These are phyloP conservation scores for Synergus gifuensis DNA, from an alignment of 2,888 invertebrate genomes.

Conservation along the genomic window DNA sequence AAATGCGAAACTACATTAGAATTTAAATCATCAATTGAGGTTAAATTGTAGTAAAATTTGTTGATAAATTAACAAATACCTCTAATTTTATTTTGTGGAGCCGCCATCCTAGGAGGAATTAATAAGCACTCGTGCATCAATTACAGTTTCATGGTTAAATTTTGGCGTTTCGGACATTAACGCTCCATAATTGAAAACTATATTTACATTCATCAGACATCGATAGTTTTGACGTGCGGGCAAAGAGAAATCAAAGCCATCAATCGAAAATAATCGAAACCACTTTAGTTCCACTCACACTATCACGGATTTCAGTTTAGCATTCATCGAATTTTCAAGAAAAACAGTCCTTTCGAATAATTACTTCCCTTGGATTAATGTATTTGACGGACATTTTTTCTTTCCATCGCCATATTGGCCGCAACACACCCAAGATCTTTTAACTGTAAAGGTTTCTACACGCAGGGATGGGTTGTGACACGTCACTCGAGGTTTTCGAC, in stretches of 20 bases:
- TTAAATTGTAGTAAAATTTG: constrained; percentile 1
- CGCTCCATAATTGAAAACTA: neutral
- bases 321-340: neutral
- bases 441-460: too few species aligned
- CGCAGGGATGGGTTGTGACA: too few species aligned
- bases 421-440: neutral
- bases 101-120: neutral
- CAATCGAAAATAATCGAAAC: neutral
- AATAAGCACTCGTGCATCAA: neutral
- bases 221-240: neutral
- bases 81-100: constrained; percentile 24
- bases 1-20: neutral
- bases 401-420: constrained; percentile 20
- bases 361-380: constrained; percentile 18
- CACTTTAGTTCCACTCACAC: neutral
- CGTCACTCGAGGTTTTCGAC: too few species aligned
- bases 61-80: neutral
- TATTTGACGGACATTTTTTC: constrained; percentile 19
- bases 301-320: neutral
- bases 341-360: neutral
- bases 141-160: neutral
- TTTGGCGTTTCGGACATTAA: neutral
- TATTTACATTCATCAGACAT: constrained; percentile 33
- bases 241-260: neutral
- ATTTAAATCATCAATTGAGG: constrained; percentile 15